Percentiles rank a stretch among this genome's conserved stretches.
Evolutionary conservation across 2,888 invertebrate genomes (phyloP).

Genomic region (Agrochola macilenta): DNA sequence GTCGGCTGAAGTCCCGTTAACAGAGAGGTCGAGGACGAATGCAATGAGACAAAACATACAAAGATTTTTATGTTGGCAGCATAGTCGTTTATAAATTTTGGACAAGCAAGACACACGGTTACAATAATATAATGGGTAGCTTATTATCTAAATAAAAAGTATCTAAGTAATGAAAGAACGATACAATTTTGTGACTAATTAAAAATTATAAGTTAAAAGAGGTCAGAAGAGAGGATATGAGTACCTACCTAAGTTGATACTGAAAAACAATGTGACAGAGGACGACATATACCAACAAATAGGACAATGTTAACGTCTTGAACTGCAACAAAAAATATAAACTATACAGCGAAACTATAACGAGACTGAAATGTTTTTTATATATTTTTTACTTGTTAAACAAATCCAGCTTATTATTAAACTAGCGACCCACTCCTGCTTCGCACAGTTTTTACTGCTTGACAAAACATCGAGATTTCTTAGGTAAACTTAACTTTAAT

Average conservation of each 20-base stretch:
- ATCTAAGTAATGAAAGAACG: not conserved
- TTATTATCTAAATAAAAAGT: not conserved
- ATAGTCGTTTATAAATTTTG: not conserved
- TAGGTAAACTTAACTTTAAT: no score
- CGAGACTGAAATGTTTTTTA: not conserved
- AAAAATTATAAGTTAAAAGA: not conserved
- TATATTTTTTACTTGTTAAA: not conserved
- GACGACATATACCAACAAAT: constrained; percentile 1
- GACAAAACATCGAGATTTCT: no score
- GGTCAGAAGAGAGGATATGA: not conserved
- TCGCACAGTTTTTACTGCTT: no score
- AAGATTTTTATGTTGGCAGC: not conserved
- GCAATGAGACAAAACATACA: constrained; percentile 26
- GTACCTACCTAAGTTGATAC: not conserved
- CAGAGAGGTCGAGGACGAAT: constrained; percentile 51
- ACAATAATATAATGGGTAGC: not conserved
- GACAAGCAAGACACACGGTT: not conserved
- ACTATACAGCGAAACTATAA: not conserved
- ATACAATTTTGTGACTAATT: not conserved
- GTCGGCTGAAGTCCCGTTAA: constrained; percentile 42
- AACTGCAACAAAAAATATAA: constrained; percentile 15
- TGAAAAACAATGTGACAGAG: constrained; percentile 12
- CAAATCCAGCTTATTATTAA: constrained; percentile 6
- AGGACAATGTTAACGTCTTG: constrained; percentile 12
- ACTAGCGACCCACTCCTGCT: no score